Base-by-base conservation (phyloP, 2,888 invertebrate species). In the Hydriomena furcata region DNA sequence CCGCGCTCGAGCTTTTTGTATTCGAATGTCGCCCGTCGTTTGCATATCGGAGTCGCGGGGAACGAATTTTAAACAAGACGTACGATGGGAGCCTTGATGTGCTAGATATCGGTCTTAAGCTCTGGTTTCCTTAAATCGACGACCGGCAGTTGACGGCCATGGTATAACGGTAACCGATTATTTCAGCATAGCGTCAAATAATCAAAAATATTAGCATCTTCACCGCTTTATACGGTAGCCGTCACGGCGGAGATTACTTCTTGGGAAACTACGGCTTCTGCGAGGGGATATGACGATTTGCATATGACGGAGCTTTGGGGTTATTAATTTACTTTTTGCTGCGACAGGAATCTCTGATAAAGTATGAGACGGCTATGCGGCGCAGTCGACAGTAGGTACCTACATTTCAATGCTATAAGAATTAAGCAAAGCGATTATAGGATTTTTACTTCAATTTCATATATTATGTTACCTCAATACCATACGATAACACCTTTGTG, bases 1-100 rank as follows among this genome's bases (percentile, higher is more conserved):
- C 87, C 88, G 86, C 73, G 83, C 79, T 81, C 85, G 79, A 88
- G 86, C 88, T 90, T 90, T 90, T 89, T 88, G 88, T 89, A 88
- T 89, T 86, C 88, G 84, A 84, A 79, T 86, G 87, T 87, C 87
- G 84, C 83, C 65, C 71, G 73, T 63, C 71, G 87, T 89, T 89
- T 89, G 87, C 89, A 89, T 89, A 88, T 84, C 83, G 69, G 73
- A 76, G 72, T 76, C 73, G 82, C 73, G 71, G 72, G 78, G 82
- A 83, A 78, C 84, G 86, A 86, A 85, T 85, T 82, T 86, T 79
- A 83, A 87, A 82, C 76, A 79, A 79, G 82, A 81, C 71, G 71
- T 74, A 77, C 73, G 77, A 73, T 73, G 76, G 74, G 73, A 78
- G 73, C 68, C 64, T 62, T 68, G 78, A 77, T 78, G 76, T 71